Percentiles rank a stretch among this genome's conserved stretches.
Conservation (phyloP, 2,113 vertebrate genomes). For the Peucedramus taeniatus region DNA sequence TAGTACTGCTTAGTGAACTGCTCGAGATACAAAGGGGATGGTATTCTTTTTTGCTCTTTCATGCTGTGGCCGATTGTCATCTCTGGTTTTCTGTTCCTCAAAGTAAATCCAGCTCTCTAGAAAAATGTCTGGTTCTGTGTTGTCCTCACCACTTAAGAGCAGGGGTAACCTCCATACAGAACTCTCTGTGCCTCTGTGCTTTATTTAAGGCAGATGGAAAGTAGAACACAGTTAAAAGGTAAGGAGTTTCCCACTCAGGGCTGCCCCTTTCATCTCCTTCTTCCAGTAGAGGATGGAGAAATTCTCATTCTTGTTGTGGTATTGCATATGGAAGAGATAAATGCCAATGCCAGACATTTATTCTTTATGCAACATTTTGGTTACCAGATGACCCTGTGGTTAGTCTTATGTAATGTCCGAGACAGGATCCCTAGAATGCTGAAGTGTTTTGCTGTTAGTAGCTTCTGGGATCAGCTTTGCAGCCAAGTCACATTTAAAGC, state of each 20-base stretch:
- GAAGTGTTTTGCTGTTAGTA: background rate
- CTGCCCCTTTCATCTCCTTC: background rate
- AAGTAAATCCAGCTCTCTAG: background rate
- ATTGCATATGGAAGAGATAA: background rate
- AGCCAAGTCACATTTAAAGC: background rate
- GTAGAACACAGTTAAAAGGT: background rate
- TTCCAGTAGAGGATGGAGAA: background rate
- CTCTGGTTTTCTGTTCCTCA: background rate
- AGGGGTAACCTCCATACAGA: background rate
- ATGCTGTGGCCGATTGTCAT: background rate
- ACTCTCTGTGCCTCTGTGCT: background rate
- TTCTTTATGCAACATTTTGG: background rate
- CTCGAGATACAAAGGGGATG: background rate
- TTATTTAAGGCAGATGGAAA: background rate
- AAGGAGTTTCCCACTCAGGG: background rate
- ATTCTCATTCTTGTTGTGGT: background rate
- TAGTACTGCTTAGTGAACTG: background rate
- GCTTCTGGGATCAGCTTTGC: background rate
- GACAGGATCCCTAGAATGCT: background rate
- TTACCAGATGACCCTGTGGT: background rate
- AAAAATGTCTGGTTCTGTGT: background rate
- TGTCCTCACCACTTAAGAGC: background rate
- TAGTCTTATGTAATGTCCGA: background rate
- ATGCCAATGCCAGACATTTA: background rate
- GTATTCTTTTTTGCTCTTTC: background rate